These are phyloP conservation scores for Helicolenus hilgendorfi DNA, from an alignment of 2,797 vertebrate genomes.

Conservation along the genomic window DNA sequence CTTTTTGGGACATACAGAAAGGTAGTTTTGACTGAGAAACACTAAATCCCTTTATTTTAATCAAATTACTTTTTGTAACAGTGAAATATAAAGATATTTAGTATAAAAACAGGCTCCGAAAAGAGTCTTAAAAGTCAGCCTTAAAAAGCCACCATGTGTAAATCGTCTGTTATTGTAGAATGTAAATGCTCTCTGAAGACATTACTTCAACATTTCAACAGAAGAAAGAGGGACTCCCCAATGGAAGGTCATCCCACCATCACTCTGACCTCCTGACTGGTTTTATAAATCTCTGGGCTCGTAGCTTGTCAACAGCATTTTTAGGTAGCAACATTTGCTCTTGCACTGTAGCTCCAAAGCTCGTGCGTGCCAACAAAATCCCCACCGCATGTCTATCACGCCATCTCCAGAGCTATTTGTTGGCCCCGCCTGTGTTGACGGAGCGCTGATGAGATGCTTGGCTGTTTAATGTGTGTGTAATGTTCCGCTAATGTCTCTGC, in stretches of 20 bases:
- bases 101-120: not conserved
- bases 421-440: conserved; percentile 64
- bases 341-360: conserved; percentile 42
- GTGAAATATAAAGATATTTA: not conserved
- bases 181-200: not conserved
- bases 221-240: not conserved
- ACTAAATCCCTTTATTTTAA: not conserved
- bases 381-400: conserved; percentile 51
- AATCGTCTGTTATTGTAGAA: not conserved
- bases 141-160: not conserved
- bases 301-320: conserved; percentile 74
- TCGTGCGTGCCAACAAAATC: conserved; percentile 37
- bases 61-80: not conserved
- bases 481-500: conserved; percentile 82
- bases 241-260: conserved; percentile 35
- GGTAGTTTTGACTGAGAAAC: not conserved
- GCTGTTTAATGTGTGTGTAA: conserved; percentile 79
- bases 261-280: conserved; percentile 24
- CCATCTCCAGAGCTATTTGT: conserved; percentile 65
- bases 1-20: not conserved
- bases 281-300: conserved; percentile 37
- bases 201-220: not conserved
- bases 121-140: not conserved
- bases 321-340: conserved; percentile 67
- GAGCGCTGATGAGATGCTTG: conserved; percentile 71